phyloP scores from a whole-genome alignment of 2,888 invertebrate genomes.

The Xylota sylvarum region DNA sequence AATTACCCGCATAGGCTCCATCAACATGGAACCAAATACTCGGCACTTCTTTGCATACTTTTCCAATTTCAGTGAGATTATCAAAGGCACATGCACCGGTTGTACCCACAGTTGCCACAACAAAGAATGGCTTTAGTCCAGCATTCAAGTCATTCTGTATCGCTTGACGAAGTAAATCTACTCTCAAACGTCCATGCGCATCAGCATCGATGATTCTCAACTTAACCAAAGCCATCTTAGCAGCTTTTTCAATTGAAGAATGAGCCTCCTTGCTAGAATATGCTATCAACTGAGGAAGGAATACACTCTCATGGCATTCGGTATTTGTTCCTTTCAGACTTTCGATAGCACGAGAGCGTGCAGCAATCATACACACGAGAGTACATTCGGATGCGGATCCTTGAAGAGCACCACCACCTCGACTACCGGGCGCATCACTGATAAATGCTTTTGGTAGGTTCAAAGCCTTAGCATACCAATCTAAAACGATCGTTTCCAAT shows the following conservation, averaged over 20 bases:
- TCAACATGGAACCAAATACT: constrained; percentile 95
- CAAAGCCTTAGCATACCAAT: constrained; percentile 92
- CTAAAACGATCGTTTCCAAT: constrained; percentile 92
- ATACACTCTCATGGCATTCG: constrained; percentile 88
- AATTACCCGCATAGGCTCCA: constrained; percentile 94
- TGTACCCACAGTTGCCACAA: constrained; percentile 92
- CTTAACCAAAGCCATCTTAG: constrained; percentile 91
- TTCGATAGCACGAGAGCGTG: constrained; percentile 89
- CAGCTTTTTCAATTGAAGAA: constrained; percentile 92
- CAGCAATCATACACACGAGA: constrained; percentile 91
- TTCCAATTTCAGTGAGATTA: constrained; percentile 91
- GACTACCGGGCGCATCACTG: constrained; percentile 84
- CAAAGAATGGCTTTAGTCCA: constrained; percentile 93
- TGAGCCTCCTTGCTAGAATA: constrained; percentile 91
- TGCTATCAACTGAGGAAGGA: constrained; percentile 91
- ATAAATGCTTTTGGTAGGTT: constrained; percentile 90
- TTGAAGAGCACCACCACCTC: constrained; percentile 93
- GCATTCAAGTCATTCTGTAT: constrained; percentile 90
- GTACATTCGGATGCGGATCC: constrained; percentile 94
- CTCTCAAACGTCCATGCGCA: constrained; percentile 88
- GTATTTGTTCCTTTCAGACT: constrained; percentile 86
- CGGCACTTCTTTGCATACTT: constrained; percentile 87
- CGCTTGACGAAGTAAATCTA: constrained; percentile 87
- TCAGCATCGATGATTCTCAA: constrained; percentile 90
- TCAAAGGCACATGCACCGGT: constrained; percentile 94